Conservation (phyloP, 1,140 invertebrate species). For the Drosophila yakuba region DNA sequence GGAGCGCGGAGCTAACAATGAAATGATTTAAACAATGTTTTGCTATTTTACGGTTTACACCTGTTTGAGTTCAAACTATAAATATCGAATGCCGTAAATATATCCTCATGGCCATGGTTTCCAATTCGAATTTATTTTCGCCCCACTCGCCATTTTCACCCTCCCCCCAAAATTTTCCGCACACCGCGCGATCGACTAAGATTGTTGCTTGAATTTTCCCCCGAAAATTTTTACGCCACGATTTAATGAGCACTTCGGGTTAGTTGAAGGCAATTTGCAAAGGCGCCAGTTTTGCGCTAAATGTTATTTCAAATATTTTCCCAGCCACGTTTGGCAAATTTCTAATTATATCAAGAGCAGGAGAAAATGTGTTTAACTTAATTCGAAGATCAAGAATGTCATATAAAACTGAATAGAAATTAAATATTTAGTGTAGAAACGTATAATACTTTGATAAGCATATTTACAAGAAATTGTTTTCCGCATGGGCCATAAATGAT, state of each 20-base stretch:
- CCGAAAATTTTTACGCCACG: slow-evolving; percentile 58
- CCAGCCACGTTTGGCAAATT: slow-evolving; percentile 53
- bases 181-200: slow-evolving; percentile 36
- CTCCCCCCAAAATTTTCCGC: slow-evolving; percentile 1
- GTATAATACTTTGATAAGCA: neutral
- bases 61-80: slow-evolving; percentile 81
- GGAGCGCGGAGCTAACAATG: slow-evolving; percentile 66
- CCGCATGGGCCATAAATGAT: neutral
- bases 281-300: slow-evolving; percentile 72
- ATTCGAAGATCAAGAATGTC: neutral
- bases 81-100: slow-evolving; percentile 76
- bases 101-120: slow-evolving; percentile 62
- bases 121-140: slow-evolving; percentile 56
- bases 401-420: neutral
- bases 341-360: slow-evolving; percentile 28
- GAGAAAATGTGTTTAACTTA: slow-evolving; percentile 19
- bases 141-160: slow-evolving; percentile 22
- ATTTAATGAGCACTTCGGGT: slow-evolving; percentile 76
- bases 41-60: slow-evolving; percentile 78
- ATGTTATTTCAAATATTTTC: slow-evolving; percentile 80
- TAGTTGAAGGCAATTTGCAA: slow-evolving; percentile 55
- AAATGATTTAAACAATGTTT: slow-evolving; percentile 83
- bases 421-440: neutral
- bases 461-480: too few species aligned
- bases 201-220: slow-evolving; percentile 60